These are phyloP conservation scores for Procavia capensis DNA, from an alignment of 2,113 vertebrate genomes.

Conservation along the genomic window DNA sequence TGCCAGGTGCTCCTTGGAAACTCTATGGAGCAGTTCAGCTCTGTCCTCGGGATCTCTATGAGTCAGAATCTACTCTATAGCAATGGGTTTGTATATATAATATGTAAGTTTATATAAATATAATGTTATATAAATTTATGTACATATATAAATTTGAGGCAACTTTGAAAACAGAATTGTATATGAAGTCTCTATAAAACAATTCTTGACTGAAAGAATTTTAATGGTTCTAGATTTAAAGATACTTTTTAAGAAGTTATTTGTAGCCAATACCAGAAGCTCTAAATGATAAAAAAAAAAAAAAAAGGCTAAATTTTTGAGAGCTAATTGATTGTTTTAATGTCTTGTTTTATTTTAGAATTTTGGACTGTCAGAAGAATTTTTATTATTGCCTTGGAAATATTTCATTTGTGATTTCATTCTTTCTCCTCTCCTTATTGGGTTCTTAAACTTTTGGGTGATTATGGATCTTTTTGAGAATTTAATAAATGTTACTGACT, in stretches of 20 bases:
- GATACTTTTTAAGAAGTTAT: background rate
- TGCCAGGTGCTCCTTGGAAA: too few species aligned
- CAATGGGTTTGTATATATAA: too few species aligned
- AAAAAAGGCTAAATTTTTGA: background rate
- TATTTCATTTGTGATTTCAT: conserved; percentile 28
- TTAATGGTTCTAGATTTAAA: background rate
- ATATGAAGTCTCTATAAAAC: background rate
- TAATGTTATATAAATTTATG: background rate
- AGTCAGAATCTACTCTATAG: too few species aligned
- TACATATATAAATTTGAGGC: background rate
- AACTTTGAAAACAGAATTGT: background rate
- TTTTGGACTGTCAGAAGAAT: background rate
- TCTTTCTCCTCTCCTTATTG: background rate
- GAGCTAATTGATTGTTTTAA: background rate
- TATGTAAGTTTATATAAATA: background rate
- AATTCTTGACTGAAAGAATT: conserved; percentile 6
- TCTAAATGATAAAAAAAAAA: background rate
- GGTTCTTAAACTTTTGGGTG: background rate
- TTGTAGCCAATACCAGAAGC: background rate
- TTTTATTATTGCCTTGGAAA: background rate
- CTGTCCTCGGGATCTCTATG: too few species aligned
- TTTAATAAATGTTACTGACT: background rate
- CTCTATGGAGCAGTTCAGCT: too few species aligned
- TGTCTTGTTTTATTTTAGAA: background rate
- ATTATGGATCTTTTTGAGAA: background rate